phyloP scores from a whole-genome alignment of 2,797 vertebrate genomes.

The Enteromius anoplus region DNA sequence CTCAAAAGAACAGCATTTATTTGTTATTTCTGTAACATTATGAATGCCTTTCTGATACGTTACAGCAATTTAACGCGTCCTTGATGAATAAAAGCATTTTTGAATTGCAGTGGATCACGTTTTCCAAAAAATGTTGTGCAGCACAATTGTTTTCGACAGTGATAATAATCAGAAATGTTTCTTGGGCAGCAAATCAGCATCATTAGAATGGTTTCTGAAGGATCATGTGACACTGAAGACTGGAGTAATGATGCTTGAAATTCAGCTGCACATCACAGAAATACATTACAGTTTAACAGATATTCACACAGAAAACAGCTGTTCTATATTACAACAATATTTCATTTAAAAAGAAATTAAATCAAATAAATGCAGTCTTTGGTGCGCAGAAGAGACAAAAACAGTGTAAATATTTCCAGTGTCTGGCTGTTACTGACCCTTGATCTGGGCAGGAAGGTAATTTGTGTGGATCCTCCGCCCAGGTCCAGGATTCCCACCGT shows the following conservation, averaged over 20 bases:
- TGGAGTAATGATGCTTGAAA: neutral
- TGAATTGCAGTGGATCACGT: neutral
- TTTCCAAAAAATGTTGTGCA: neutral
- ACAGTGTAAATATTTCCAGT: too few relatives aligned
- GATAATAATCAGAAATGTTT: neutral
- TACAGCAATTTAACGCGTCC: neutral
- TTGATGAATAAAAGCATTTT: neutral
- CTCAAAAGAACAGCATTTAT: neutral
- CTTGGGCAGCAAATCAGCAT: neutral
- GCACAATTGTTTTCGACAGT: neutral
- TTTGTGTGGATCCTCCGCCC: slow-evolving; percentile 88
- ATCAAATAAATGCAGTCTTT: too few relatives aligned
- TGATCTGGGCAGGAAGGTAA: slow-evolving; percentile 85
- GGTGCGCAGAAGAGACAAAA: too few relatives aligned
- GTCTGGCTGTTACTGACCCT: slow-evolving; percentile 73
- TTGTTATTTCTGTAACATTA: neutral
- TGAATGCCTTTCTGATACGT: neutral
- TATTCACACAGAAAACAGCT: neutral
- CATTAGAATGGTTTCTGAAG: neutral
- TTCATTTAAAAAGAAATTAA: neutral
- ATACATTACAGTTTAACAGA: neutral
- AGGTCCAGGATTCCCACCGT: slow-evolving; percentile 85
- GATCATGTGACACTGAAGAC: neutral
- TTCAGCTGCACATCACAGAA: neutral
- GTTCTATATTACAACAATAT: neutral